Conservation (phyloP, 2,113 vertebrate species). For the Silurus glanis region DNA sequence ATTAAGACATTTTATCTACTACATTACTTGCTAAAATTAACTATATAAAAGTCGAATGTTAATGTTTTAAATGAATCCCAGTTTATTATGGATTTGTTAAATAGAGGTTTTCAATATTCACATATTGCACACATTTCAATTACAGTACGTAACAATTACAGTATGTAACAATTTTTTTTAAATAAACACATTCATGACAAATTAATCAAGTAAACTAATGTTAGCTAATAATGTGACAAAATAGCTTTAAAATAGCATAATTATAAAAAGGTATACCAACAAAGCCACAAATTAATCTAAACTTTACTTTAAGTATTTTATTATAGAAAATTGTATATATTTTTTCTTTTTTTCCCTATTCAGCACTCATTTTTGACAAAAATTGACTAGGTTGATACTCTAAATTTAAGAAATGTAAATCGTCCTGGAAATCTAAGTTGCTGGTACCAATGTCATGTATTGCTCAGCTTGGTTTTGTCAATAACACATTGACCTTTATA, state of each 20-base stretch:
- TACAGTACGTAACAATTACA: not conserved
- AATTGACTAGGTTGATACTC: not conserved
- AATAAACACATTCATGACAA: not conserved
- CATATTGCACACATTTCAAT: not conserved
- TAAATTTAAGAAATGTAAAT: not conserved
- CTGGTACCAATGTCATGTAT: not conserved
- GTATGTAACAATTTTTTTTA: not conserved
- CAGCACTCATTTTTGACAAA: not conserved
- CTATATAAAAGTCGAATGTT: not conserved
- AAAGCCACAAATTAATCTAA: too few relatives aligned
- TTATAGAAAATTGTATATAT: not conserved
- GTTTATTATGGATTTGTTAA: not conserved
- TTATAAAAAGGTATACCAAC: too few relatives aligned
- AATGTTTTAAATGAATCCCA: not conserved
- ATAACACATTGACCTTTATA: conserved; percentile 18
- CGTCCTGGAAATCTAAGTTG: not conserved
- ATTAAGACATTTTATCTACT: not conserved
- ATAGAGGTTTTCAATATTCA: not conserved
- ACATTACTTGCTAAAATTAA: not conserved
- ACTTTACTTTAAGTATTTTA: too few relatives aligned
- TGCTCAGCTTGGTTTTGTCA: conserved; percentile 1
- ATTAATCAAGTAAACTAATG: not conserved
- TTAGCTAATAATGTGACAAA: not conserved
- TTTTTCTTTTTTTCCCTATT: not conserved
- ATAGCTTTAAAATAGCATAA: not conserved